phyloP scores from a whole-genome alignment of 2,797 vertebrate species.

The Lacerta bilineata region DNA sequence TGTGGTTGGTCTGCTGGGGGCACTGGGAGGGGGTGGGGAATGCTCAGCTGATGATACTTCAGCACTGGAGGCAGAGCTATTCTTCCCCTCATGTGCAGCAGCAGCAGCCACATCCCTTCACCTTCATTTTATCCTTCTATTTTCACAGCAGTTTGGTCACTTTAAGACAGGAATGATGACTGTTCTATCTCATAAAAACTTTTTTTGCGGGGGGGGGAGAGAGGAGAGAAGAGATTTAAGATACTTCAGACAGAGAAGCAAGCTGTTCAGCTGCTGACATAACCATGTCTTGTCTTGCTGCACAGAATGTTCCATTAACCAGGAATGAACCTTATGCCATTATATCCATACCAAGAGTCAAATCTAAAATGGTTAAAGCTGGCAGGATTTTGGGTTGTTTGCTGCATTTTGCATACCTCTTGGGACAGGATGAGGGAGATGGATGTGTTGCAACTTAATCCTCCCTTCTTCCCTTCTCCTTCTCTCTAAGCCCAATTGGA shows the following conservation, averaged over 20 bases:
- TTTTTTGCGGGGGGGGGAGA: too few relatives aligned
- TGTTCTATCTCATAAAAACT: rapidly evolving
- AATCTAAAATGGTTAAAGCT: too few relatives aligned
- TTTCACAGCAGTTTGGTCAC: not conserved
- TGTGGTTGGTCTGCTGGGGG: not conserved
- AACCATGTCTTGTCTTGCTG: not conserved
- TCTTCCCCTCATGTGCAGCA: rapidly evolving
- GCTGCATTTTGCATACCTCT: not conserved
- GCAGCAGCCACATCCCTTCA: rapidly evolving
- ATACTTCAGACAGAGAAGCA: not conserved
- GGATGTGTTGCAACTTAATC: not conserved
- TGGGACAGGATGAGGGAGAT: not conserved
- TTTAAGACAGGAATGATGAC: not conserved
- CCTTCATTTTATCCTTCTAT: not conserved
- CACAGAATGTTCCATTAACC: not conserved
- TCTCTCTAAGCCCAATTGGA: too few relatives aligned
- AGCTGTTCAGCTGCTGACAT: not conserved
- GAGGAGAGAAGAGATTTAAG: not conserved
- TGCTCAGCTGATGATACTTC: conserved; percentile 61
- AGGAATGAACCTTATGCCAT: not conserved
- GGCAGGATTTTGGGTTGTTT: not conserved
- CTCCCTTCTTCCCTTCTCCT: not conserved
- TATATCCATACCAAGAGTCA: not conserved
- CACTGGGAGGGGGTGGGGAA: conserved; percentile 4
- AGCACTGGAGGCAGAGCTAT: conserved; percentile 52